These are phyloP conservation scores for Coleophora deauratella DNA, from an alignment of 2,888 invertebrate genomes.

Conservation along the genomic window DNA sequence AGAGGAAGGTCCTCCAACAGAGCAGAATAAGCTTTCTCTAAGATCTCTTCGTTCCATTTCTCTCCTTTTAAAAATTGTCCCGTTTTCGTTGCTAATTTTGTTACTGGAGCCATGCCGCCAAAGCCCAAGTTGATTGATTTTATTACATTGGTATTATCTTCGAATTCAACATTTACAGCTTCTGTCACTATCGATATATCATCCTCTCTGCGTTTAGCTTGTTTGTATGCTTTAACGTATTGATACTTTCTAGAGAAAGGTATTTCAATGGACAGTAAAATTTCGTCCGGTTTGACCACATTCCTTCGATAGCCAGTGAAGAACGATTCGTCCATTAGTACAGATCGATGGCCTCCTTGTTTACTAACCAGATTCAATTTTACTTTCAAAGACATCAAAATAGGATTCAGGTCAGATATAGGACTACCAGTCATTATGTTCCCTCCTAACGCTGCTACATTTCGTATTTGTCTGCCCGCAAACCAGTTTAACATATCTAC, in stretches of 20 bases:
- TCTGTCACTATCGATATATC: constrained; percentile 93
- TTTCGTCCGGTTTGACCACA: constrained; percentile 79
- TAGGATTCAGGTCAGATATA: constrained; percentile 95
- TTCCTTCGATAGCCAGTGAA: constrained; percentile 87
- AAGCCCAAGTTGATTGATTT: constrained; percentile 81
- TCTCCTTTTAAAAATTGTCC: constrained; percentile 73
- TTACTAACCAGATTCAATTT: constrained; percentile 79
- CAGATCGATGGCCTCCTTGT: constrained; percentile 67
- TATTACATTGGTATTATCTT: constrained; percentile 66
- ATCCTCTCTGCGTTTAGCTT: constrained; percentile 89
- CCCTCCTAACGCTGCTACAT: constrained; percentile 94
- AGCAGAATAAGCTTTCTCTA: constrained; percentile 77
- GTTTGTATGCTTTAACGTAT: constrained; percentile 86
- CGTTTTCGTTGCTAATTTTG: constrained; percentile 84
- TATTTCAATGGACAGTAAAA: constrained; percentile 81
- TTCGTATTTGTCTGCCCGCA: constrained; percentile 96
- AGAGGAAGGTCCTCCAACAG: constrained; percentile 87
- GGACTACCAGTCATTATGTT: constrained; percentile 98
- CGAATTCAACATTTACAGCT: constrained; percentile 79
- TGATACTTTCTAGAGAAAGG: constrained; percentile 80
- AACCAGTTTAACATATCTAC: constrained; percentile 94
- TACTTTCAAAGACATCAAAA: constrained; percentile 89
- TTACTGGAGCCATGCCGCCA: constrained; percentile 96
- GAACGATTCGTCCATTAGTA: constrained; percentile 83
- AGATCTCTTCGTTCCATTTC: constrained; percentile 79